Evolutionary conservation across 1,140 invertebrate species (phyloP).

Genomic region (Achroia grisella): DNA sequence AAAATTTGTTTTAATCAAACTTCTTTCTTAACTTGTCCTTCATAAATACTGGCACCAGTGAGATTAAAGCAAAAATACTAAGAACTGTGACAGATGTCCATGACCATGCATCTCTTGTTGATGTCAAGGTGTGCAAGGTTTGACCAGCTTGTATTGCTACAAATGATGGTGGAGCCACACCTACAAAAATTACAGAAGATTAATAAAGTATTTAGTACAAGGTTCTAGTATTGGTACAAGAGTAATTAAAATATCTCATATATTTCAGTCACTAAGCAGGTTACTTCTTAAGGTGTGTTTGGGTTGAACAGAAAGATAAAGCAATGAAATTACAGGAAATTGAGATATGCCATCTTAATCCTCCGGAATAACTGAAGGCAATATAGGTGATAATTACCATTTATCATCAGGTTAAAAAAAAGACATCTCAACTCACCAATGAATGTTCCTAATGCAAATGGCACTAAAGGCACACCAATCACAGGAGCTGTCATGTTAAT

Average conservation of each 20-base stretch:
- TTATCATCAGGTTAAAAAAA: no score
- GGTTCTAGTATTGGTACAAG: no score
- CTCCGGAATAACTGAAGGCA: no score
- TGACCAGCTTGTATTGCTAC: slow-evolving; percentile 98
- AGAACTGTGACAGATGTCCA: slow-evolving; percentile 89
- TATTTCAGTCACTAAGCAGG: no score
- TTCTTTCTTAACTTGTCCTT: slow-evolving; percentile 88
- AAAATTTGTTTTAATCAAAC: slow-evolving; percentile 77
- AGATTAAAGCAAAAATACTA: slow-evolving; percentile 84
- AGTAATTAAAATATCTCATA: no score
- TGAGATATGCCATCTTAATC: no score
- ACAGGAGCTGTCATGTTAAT: slow-evolving; percentile 98
- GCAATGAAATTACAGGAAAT: no score
- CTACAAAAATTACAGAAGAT: slow-evolving; percentile 73
- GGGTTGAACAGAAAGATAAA: no score
- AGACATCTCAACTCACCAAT: slow-evolving; percentile 76
- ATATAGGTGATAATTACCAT: no score
- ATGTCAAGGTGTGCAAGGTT: slow-evolving; percentile 94
- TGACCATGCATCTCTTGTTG: slow-evolving; percentile 91
- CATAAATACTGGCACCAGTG: slow-evolving; percentile 93
- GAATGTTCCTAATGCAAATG: slow-evolving; percentile 96
- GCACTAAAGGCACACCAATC: slow-evolving; percentile 93
- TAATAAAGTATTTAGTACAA: slow-evolving; percentile 3
- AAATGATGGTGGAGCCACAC: slow-evolving; percentile 98
- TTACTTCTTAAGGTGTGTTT: no score